A percentile compares a stretch with the other conserved stretches of the same genome.
phyloP scores from a whole-genome alignment of 1,140 invertebrate genomes.

The Goniozus legneri region DNA sequence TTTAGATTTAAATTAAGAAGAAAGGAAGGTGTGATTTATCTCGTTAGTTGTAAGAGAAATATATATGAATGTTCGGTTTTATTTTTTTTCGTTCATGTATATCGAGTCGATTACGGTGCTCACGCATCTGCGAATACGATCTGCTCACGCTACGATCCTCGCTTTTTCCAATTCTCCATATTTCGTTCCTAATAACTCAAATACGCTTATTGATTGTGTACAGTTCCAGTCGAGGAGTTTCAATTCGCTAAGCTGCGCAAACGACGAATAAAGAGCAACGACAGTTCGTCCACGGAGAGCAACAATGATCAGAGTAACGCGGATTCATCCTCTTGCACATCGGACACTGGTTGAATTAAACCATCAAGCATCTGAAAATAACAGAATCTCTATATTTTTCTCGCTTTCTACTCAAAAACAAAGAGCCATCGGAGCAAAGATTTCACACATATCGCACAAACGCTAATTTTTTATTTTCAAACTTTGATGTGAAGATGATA shows the following conservation, averaged over 20 bases:
- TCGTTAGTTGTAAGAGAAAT: neutral
- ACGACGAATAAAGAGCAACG: slow-evolving; percentile 50
- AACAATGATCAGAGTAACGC: slow-evolving; percentile 54
- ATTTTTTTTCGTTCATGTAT: neutral
- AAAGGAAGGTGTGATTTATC: no score
- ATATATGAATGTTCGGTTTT: neutral
- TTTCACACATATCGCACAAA: no score
- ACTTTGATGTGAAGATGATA: no score
- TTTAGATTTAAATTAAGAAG: no score
- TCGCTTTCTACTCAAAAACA: no score
- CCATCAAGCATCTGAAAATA: no score
- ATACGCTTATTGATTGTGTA: slow-evolving; percentile 40
- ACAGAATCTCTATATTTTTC: no score
- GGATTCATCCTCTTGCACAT: slow-evolving; percentile 53
- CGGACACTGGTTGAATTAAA: slow-evolving; percentile 51
- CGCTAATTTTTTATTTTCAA: no score
- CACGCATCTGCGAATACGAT: neutral
- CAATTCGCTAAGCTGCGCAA: slow-evolving; percentile 47
- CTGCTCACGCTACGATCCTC: neutral
- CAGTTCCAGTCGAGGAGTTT: slow-evolving; percentile 51
- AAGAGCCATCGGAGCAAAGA: no score
- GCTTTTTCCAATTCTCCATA: neutral
- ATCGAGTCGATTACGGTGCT: neutral
- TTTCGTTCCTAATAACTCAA: no score
- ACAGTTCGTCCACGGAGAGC: slow-evolving; percentile 56